These are phyloP conservation scores for Perca fluviatilis DNA, from an alignment of 2,113 vertebrate species.

Conservation along the genomic window DNA sequence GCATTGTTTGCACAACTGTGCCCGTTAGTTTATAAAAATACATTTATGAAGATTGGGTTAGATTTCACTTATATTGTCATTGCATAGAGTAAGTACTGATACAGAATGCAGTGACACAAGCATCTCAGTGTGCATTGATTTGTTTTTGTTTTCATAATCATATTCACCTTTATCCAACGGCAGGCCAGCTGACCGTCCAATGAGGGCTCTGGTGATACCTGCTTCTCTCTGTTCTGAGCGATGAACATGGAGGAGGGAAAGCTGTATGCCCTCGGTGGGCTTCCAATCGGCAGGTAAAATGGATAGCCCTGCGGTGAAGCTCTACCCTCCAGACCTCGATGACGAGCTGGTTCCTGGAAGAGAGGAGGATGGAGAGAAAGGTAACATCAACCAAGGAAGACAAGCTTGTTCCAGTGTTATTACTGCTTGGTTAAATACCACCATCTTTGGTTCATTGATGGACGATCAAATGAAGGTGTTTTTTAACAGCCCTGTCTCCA, in stretches of 20 bases:
- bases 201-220: conserved; percentile 87
- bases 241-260: conserved; percentile 89
- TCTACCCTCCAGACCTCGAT: conserved; percentile 86
- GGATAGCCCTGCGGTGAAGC: conserved; percentile 88
- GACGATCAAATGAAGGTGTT: neutral
- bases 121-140: neutral
- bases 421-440: neutral
- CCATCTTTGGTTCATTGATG: neutral
- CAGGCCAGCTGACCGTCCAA: conserved; percentile 91
- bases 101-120: neutral
- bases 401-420: neutral
- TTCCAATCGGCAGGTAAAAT: conserved; percentile 90
- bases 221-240: conserved; percentile 86
- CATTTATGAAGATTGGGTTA: too few relatives aligned
- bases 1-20: too few relatives aligned
- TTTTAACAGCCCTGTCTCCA: neutral
- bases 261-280: conserved; percentile 84
- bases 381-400: neutral
- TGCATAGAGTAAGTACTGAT: too few relatives aligned
- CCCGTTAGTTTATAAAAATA: too few relatives aligned
- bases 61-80: too few relatives aligned
- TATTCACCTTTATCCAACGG: conserved; percentile 92
- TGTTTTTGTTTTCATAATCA: neutral
- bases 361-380: neutral
- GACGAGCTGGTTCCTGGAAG: conserved; percentile 86